Evolutionary conservation across 2,113 vertebrate species (phyloP).

Genomic region (Meriones unguiculatus): DNA sequence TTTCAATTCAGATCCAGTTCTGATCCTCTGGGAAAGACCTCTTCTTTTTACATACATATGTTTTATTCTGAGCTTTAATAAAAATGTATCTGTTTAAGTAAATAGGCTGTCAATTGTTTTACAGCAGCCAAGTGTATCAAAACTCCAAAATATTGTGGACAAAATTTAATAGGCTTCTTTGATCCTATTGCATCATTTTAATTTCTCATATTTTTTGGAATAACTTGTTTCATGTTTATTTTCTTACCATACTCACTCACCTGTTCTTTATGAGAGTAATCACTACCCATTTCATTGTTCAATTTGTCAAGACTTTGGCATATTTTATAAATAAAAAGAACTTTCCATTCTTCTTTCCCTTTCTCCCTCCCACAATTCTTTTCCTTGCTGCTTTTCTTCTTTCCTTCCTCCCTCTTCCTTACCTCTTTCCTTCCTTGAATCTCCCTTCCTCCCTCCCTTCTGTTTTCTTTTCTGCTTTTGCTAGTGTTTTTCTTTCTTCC

Average conservation of each 20-base stretch:
- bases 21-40: background rate
- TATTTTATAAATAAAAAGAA: background rate
- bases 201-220: background rate
- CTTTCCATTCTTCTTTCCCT: background rate
- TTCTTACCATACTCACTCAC: background rate
- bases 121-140: background rate
- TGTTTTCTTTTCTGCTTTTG: too few species aligned
- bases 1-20: background rate
- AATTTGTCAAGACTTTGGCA: background rate
- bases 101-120: background rate
- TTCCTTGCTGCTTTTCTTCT: background rate
- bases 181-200: background rate
- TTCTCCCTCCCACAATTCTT: too few species aligned
- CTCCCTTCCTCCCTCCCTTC: background rate
- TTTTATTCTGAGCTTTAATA: background rate
- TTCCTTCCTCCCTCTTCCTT: background rate
- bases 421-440: too few species aligned
- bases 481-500: background rate
- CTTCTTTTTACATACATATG: background rate
- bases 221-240: background rate
- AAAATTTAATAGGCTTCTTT: background rate
- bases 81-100: background rate
- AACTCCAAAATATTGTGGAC: background rate
- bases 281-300: background rate
- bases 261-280: background rate